phyloP scores from a whole-genome alignment of 2,888 invertebrate species.

The Eristalinus sepulchralis region DNA sequence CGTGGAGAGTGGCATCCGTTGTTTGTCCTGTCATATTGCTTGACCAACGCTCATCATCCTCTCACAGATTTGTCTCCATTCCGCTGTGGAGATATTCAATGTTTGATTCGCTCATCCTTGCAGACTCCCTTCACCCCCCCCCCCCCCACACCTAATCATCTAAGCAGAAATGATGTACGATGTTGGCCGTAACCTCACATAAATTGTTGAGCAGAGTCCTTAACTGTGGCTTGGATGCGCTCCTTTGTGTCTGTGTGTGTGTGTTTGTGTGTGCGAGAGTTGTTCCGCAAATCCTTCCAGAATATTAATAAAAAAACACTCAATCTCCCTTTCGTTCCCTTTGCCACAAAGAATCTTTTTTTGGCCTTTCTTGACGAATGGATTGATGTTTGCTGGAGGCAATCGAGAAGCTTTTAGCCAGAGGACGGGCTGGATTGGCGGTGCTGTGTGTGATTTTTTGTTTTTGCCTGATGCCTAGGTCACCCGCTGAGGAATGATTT shows the following conservation, averaged over 20 bases:
- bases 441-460: neutral
- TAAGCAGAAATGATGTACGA: conserved; percentile 55
- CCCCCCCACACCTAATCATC: neutral
- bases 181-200: conserved; percentile 42
- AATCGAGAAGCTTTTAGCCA: conserved; percentile 53
- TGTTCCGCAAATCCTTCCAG: conserved; percentile 25
- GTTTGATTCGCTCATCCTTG: conserved; percentile 45
- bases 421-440: neutral
- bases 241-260: too few relatives aligned
- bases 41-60: conserved; percentile 45
- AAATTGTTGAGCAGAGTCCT: conserved; percentile 45
- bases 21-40: conserved; percentile 48
- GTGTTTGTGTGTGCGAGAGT: neutral
- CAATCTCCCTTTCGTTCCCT: conserved; percentile 46
- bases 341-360: neutral
- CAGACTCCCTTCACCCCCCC: neutral
- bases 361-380: conserved; percentile 52
- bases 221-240: conserved; percentile 15
- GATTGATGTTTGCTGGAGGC: conserved; percentile 64
- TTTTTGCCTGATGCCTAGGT: conserved; percentile 27
- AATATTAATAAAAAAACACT: conserved; percentile 69
- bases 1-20: conserved; percentile 29
- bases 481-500: conserved; percentile 66
- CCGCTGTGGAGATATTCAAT: conserved; percentile 38
- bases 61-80: conserved; percentile 39